phyloP scores from a whole-genome alignment of 2,888 invertebrate genomes.

The Microctonus aethiopoides region DNA sequence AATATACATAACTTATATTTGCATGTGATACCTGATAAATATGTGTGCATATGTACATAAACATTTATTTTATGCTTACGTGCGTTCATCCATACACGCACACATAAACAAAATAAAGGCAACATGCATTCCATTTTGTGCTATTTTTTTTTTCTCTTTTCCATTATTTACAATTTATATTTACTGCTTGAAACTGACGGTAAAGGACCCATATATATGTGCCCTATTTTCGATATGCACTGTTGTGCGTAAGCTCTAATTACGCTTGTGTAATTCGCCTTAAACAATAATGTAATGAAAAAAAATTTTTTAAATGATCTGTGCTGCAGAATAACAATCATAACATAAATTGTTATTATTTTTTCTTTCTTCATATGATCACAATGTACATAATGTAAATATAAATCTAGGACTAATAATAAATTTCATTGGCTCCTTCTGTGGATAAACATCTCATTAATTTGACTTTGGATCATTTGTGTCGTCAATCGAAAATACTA shows the following conservation, averaged over 20 bases:
- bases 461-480: slow-evolving; percentile 15
- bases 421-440: slow-evolving; percentile 33
- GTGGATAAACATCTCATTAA: slow-evolving; percentile 18
- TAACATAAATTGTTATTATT: background rate
- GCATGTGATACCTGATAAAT: slow-evolving; percentile 47
- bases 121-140: slow-evolving; percentile 24
- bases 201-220: slow-evolving; percentile 1
- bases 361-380: slow-evolving; percentile 23
- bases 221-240: slow-evolving; percentile 47
- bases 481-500: slow-evolving; percentile 27
- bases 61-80: slow-evolving; percentile 39
- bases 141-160: slow-evolving; percentile 23
- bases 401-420: slow-evolving; percentile 34
- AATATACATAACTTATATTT: slow-evolving; percentile 51
- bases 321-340: slow-evolving; percentile 20
- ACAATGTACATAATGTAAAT: slow-evolving; percentile 35
- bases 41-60: slow-evolving; percentile 41
- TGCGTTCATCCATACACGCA: too few species aligned
- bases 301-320: slow-evolving; percentile 21
- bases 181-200: slow-evolving; percentile 14
- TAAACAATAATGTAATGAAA: slow-evolving; percentile 38
- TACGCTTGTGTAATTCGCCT: slow-evolving; percentile 45
- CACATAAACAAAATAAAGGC: slow-evolving; percentile 33
- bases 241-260: slow-evolving; percentile 50
- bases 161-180: slow-evolving; percentile 34